phyloP scores from a whole-genome alignment of 2,888 invertebrate species.

The Dioctria rufipes region DNA sequence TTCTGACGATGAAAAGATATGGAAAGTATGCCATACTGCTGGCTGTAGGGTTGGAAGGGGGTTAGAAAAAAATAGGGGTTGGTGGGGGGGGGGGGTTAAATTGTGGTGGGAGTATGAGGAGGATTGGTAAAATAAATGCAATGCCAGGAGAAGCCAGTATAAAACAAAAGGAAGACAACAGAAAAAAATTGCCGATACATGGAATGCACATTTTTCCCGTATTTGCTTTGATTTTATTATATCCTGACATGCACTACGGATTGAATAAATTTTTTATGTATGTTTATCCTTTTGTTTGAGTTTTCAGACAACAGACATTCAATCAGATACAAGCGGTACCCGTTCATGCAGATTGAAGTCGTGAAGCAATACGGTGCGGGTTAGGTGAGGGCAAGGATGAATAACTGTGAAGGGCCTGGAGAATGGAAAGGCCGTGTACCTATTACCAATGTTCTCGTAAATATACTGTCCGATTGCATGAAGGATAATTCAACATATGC shows the following conservation, averaged over 20 bases:
- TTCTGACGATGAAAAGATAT: constrained; percentile 47
- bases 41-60: neutral
- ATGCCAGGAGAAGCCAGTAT: constrained; percentile 12
- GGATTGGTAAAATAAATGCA: constrained; percentile 35
- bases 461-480: constrained; percentile 52
- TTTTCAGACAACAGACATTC: constrained; percentile 56
- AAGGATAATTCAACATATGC: constrained; percentile 51
- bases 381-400: no score
- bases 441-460: constrained; percentile 27
- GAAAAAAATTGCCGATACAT: constrained; percentile 54
- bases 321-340: constrained; percentile 52
- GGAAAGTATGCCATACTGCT: constrained; percentile 34
- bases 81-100: neutral
- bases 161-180: constrained; percentile 31
- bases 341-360: constrained; percentile 46
- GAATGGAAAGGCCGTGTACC: neutral
- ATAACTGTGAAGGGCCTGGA: neutral
- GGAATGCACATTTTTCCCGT: constrained; percentile 59
- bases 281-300: constrained; percentile 54
- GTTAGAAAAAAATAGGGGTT: neutral
- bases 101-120: neutral
- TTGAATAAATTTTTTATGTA: constrained; percentile 58
- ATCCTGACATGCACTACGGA: constrained; percentile 59
- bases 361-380: neutral
- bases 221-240: constrained; percentile 60